Base-by-base conservation (phyloP, 2,113 vertebrate genomes). In the Seriola quinqueradiata region DNA sequence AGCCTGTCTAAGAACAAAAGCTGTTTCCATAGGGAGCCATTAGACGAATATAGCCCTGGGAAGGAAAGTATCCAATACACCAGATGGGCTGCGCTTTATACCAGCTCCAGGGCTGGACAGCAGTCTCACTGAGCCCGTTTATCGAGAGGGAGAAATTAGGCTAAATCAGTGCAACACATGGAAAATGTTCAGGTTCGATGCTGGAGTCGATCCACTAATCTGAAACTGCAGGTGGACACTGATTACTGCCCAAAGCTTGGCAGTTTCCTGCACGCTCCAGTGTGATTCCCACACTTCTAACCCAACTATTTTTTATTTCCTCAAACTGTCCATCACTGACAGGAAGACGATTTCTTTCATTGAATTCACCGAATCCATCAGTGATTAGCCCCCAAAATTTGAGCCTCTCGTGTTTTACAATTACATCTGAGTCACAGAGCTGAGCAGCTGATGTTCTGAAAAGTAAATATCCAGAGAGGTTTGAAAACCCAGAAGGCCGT, bases 1-100 rank as follows among this genome's bases (percentile, higher is more conserved):
- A 89, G 86, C 80, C 82, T 86, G 90, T 91, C 90, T 59, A 55
- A 86, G 87, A 94, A 93, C 90, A 92, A 92, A 91, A 89, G 88
- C 82, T 16, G 44, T 72, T 86, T 93, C 90, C 92, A 85, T 48
- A 42, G 92, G 93, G 91, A 93, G 86, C 90, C 85, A 92, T 94
- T 94, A 94, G 89, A 87, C 75, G 16, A 60, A 92, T 91, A 87
- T 82, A 91, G 87, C 83, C 87, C 82, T 74, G 89, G 86, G 79
- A 91, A 74, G 44, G 82, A 79, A 91, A 88, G 87, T 72, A 83
- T 93, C 92, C 90, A 89, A 89, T 66, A 67, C 70, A 83, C 80
- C 93, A 93, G 92, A 92, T 89, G 91, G 92, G 79, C 87, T 80
- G 77, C 3, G 75, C 89, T 92, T 90, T 85, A 65, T 85, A 77